Conservation (phyloP, 2,888 invertebrate species). For the Cenopis cana region DNA sequence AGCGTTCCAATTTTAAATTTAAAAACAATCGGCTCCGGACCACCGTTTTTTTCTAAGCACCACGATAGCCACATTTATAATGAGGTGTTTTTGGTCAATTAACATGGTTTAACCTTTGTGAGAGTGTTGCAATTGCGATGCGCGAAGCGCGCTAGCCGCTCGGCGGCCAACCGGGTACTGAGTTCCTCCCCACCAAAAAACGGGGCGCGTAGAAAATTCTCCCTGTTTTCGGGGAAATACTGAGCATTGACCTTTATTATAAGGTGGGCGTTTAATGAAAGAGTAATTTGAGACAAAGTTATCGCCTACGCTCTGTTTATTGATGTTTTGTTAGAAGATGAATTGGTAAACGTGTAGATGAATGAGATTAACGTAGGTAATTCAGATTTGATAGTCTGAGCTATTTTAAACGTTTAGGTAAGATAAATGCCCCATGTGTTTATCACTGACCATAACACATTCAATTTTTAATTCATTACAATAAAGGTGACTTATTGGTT, state of each 20-base stretch:
- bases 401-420: background rate
- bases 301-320: conserved; percentile 17
- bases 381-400: background rate
- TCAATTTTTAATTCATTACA: no score
- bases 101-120: conserved; percentile 55
- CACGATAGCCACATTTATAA: conserved; percentile 25
- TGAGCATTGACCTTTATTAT: conserved; percentile 35
- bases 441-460: no score
- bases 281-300: conserved; percentile 35
- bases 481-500: no score
- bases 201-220: conserved; percentile 48
- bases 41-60: conserved; percentile 4
- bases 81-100: conserved; percentile 17
- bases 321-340: background rate
- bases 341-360: conserved; percentile 13
- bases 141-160: conserved; percentile 73
- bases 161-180: conserved; percentile 72
- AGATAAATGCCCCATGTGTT: no score
- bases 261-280: conserved; percentile 40
- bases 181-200: conserved; percentile 52
- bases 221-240: conserved; percentile 47
- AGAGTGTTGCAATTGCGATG: conserved; percentile 53
- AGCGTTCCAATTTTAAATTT: conserved; percentile 40
- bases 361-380: conserved; percentile 7
- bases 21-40: conserved; percentile 6